Percentiles rank a stretch among this genome's conserved stretches.
phyloP scores from a whole-genome alignment of 2,797 vertebrate genomes.

The Schizopygopsis pylzovi region DNA sequence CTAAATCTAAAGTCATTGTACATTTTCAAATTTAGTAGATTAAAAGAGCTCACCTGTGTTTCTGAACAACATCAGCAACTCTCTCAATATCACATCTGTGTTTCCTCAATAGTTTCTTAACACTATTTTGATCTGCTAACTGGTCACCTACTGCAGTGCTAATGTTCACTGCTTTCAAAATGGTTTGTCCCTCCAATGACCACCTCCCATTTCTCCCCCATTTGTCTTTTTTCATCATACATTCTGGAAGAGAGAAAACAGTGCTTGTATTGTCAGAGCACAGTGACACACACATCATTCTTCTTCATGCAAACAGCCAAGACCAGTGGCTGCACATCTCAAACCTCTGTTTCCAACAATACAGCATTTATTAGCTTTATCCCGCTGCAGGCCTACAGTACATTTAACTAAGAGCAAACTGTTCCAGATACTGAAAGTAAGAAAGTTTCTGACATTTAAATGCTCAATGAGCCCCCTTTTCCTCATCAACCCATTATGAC shows the following conservation, averaged over 20 bases:
- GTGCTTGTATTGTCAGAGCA: slow-evolving; percentile 90
- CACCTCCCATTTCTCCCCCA: too few relatives aligned
- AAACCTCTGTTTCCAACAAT: slow-evolving; percentile 73
- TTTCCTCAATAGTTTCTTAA: background rate
- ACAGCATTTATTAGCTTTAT: slow-evolving; percentile 69
- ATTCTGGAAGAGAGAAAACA: too few relatives aligned
- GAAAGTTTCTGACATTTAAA: too few relatives aligned
- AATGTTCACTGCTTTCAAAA: slow-evolving; percentile 65
- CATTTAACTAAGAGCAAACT: too few relatives aligned
- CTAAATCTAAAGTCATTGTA: background rate
- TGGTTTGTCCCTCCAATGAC: too few relatives aligned
- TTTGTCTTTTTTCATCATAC: too few relatives aligned
- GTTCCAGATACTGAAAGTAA: too few relatives aligned
- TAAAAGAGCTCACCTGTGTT: slow-evolving; percentile 68
- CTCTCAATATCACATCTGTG: background rate
- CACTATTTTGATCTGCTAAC: slow-evolving; percentile 56
- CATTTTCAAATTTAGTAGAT: slow-evolving; percentile 50
- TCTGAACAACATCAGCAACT: slow-evolving; percentile 62
- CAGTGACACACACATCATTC: slow-evolving; percentile 82
- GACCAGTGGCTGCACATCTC: slow-evolving; percentile 76
- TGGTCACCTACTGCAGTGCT: slow-evolving; percentile 59
- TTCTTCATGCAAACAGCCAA: slow-evolving; percentile 84
- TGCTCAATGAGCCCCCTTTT: too few relatives aligned
- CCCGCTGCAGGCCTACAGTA: too few relatives aligned
- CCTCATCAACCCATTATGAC: background rate